Base-by-base conservation (phyloP, 1,140 invertebrate genomes). In the Octopus bimaculoides region DNA sequence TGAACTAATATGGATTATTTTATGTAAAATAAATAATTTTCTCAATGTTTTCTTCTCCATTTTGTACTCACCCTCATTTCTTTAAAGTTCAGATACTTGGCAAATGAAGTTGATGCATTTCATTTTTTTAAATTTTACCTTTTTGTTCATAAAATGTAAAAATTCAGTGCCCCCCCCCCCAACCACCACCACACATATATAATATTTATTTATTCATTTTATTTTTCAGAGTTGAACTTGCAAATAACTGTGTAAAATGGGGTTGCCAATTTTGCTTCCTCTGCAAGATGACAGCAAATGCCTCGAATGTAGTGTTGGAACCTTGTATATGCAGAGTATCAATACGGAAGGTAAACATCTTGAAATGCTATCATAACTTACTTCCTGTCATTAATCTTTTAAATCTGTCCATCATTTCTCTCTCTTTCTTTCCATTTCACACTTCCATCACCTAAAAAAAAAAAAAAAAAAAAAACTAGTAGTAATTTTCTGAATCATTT, bases 211-310 rank as follows among this genome's bases (percentile, higher is more conserved):
- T 54, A 74, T 52, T 52, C 79, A n/a, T 71, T 83, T 87, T 88
- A 86, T 85, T 74, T 91, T 89, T 55, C 91, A 98, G 97, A 86
- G 94, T 97, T 90, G 96, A 98, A 91, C 96, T 99, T 66, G 92
- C 94, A 81, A 95, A 98, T 86, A 96, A 99, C 91, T 93, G 94
- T 83, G 97, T 98, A 71, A 93, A 94, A 88, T 99, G 97, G 97
- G 85, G 95, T 87, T 94, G 94, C 12, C 93, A 93, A 83, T 98
- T 98, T 90, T 93, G 93, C 84, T 99, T 99, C 91, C 93, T 94
- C 78, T 98, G 97, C 91, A 98, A 98, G 91, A 98, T 98, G 95
- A 96, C 95, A 88, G 97, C 97, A 74, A 98, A 96, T 91, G 95
- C 96, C 52, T 95, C 94, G 66, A 98, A 96, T 4, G 96, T 96